Percentiles rank a stretch among this genome's conserved stretches.
These are phyloP conservation scores for Mesitornis unicolor DNA, from an alignment of 2,113 vertebrate species.

Conservation along the genomic window DNA sequence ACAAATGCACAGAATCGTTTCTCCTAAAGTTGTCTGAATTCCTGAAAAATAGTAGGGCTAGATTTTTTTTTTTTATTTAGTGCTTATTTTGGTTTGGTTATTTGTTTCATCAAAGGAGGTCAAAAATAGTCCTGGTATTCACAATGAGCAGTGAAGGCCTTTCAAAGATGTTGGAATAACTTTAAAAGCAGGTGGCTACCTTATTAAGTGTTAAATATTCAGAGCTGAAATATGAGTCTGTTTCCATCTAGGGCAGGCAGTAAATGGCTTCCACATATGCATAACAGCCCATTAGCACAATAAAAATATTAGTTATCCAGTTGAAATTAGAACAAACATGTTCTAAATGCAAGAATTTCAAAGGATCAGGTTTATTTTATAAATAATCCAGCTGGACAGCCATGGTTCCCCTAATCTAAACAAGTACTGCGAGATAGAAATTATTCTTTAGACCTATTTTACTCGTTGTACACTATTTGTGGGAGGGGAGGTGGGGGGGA, in stretches of 20 bases:
- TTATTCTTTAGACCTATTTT: background rate
- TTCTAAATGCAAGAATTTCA: background rate
- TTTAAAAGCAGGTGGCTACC: slow-evolving; percentile 61
- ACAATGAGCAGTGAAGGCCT: background rate
- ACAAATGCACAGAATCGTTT: background rate
- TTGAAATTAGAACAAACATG: slow-evolving; percentile 5
- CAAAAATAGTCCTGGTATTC: background rate
- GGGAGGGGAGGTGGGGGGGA: background rate
- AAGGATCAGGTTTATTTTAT: background rate
- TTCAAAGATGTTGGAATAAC: slow-evolving; percentile 8
- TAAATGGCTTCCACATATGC: slow-evolving; percentile 55
- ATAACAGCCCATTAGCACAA: slow-evolving; percentile 47
- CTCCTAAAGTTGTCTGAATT: background rate
- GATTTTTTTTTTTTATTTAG: background rate
- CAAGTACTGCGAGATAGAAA: background rate
- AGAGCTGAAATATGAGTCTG: slow-evolving; percentile 11
- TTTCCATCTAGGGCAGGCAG: slow-evolving; percentile 3
- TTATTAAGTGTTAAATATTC: slow-evolving; percentile 63
- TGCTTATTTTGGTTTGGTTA: background rate
- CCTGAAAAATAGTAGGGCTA: background rate
- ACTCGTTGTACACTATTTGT: background rate
- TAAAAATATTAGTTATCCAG: slow-evolving; percentile 18
- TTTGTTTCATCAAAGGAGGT: slow-evolving; percentile 33
- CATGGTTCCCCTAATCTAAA: background rate
- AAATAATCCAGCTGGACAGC: background rate